Base-by-base conservation (phyloP, 2,113 vertebrate genomes). In the Cnemophilus loriae region DNA sequence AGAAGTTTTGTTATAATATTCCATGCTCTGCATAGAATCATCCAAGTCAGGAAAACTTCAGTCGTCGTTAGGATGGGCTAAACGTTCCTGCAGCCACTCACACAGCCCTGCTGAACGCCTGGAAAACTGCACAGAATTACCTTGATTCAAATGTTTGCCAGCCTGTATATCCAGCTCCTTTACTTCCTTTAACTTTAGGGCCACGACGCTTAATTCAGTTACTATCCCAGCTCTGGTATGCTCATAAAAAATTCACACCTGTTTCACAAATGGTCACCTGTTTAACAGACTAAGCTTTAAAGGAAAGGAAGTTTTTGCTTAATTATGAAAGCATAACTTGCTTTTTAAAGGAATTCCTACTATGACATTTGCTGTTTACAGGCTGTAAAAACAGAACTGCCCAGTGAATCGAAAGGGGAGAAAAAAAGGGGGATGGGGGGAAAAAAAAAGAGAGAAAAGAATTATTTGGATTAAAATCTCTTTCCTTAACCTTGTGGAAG, bases 41-140 rank as follows among this genome's bases (percentile, higher is more conserved):
- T 20, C 11, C 33, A 68, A 81, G 21, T 49, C 44, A 39, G 56
- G 19, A 52, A 89, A 87, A 59, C 16, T 39, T 74, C 24, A 32
- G 1, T 27, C 10, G 2, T 37, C 71, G 41, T 49, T 56, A 33
- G 57, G 64, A 1, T 4, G 22, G 60, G 64, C 13, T 70, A 68
- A 39, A 73, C 82, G 70, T 84, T 61, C 49, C 85, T 87, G 89
- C 53, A 93, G 88, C 93, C 90, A 16, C 87, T 93, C 90, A 46
- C 46, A 50, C 2, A 16, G 91, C 92, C 87, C 93, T 90, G 93
- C 83, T 67, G 85, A 87, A 46, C 15, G 71, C 49, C 79, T 87
- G 83, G 37, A 71, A 81, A 85, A 60, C 64, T 30, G 52, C 55
- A 41, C 30, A 37, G 47, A 74, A 67, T n/a, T 71, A n/a, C 60